phyloP scores from a whole-genome alignment of 2,888 invertebrate genomes.

The Scaptomyza flava region DNA sequence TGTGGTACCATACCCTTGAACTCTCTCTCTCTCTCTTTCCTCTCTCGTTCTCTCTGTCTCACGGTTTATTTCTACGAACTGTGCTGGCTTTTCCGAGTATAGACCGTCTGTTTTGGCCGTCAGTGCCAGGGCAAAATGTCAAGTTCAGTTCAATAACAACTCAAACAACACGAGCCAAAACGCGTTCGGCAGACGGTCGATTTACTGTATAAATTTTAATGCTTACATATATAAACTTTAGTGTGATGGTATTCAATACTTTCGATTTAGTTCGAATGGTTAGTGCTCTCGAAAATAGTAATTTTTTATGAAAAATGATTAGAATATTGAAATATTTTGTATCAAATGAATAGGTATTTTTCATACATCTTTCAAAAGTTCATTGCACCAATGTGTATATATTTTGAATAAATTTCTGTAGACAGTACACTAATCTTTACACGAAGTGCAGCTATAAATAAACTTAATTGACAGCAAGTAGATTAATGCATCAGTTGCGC shows the following conservation, averaged over 20 bases:
- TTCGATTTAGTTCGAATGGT: slow-evolving; percentile 24
- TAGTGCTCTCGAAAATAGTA: slow-evolving; percentile 7
- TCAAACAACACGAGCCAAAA: slow-evolving; percentile 38
- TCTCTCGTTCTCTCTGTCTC: background rate
- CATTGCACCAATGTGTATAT: slow-evolving; percentile 6
- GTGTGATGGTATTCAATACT: background rate
- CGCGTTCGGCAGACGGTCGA: background rate
- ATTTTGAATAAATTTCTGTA: background rate
- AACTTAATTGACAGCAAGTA: slow-evolving; percentile 62
- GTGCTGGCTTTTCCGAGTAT: slow-evolving; percentile 15
- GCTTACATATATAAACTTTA: background rate
- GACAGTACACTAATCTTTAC: slow-evolving; percentile 17
- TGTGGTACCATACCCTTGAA: background rate
- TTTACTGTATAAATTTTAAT: background rate
- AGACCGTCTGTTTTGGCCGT: slow-evolving; percentile 23
- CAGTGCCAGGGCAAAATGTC: slow-evolving; percentile 79
- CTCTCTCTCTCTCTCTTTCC: background rate
- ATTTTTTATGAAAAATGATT: too few relatives aligned
- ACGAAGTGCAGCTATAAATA: slow-evolving; percentile 52
- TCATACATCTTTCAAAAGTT: background rate
- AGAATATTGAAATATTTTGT: too few relatives aligned
- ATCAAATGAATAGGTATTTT: too few relatives aligned
- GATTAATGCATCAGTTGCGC: slow-evolving; percentile 45
- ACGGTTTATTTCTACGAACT: background rate
- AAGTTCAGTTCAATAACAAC: slow-evolving; percentile 84